These are phyloP conservation scores for Neocrepidodera transversa DNA, from an alignment of 2,888 invertebrate genomes.

Conservation along the genomic window DNA sequence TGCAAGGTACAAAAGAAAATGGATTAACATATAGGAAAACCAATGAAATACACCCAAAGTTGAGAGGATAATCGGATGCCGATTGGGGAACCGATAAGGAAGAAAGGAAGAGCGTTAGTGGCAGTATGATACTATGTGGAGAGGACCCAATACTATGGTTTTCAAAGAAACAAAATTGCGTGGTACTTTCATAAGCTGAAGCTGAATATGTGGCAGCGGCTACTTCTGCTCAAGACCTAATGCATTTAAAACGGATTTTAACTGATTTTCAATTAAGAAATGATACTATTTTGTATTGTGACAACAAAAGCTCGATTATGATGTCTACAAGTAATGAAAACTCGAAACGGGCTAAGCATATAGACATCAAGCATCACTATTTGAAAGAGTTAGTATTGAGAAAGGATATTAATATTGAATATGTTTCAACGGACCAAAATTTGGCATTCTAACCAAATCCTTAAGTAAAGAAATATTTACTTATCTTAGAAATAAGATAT, in stretches of 20 bases:
- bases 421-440: too few relatives aligned
- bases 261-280: too few relatives aligned
- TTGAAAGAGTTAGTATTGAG: too few relatives aligned
- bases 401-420: too few relatives aligned
- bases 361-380: slow-evolving; percentile 1
- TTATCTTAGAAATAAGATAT: too few relatives aligned
- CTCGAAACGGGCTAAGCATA: neutral
- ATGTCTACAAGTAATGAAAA: slow-evolving; percentile 5
- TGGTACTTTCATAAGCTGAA: slow-evolving; percentile 36
- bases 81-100: slow-evolving; percentile 37
- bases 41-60: slow-evolving; percentile 17
- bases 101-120: slow-evolving; percentile 39
- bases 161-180: slow-evolving; percentile 32
- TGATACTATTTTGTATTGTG: neutral
- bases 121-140: slow-evolving; percentile 27
- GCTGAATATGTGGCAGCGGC: slow-evolving; percentile 28
- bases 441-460: too few relatives aligned
- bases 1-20: slow-evolving; percentile 31
- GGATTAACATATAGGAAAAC: slow-evolving; percentile 23
- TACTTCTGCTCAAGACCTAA: too few relatives aligned
- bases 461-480: too few relatives aligned
- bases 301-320: slow-evolving; percentile 5
- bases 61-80: neutral
- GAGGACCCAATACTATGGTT: slow-evolving; percentile 27
- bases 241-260: too few relatives aligned